Conservation (phyloP, 2,113 vertebrate species). For the Pelodiscus sinensis region DNA sequence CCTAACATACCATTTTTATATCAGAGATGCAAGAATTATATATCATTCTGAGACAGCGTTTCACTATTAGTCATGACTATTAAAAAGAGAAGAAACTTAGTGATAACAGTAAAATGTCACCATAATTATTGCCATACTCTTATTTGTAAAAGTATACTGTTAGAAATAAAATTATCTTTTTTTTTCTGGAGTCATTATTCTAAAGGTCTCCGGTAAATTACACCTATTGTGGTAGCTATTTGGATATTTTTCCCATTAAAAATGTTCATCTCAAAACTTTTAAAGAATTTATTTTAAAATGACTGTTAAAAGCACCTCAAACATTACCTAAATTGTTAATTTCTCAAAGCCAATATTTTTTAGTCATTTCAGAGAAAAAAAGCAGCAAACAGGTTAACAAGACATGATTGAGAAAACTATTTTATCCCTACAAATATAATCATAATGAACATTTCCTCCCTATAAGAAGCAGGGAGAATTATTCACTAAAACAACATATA, state of each 20-base stretch:
- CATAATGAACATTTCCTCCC: neutral
- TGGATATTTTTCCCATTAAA: neutral
- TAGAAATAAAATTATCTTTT: neutral
- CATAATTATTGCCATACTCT: neutral
- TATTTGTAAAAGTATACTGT: neutral
- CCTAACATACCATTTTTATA: neutral
- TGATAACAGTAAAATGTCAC: neutral
- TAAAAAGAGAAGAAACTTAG: neutral
- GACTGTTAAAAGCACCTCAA: neutral
- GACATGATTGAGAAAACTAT: neutral
- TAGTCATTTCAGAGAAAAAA: neutral
- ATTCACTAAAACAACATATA: neutral
- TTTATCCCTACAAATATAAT: neutral
- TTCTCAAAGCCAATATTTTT: neutral
- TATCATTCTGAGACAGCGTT: neutral
- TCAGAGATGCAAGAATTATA: neutral
- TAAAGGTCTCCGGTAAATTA: neutral
- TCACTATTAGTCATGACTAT: neutral
- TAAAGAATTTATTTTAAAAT: neutral
- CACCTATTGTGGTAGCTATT: neutral
- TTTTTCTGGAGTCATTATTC: neutral
- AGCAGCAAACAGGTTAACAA: neutral
- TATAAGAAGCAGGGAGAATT: neutral
- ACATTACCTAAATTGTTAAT: neutral
- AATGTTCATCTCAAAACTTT: neutral